phyloP scores from a whole-genome alignment of 2,797 vertebrate genomes.

The Hydrocynus forskahlii region DNA sequence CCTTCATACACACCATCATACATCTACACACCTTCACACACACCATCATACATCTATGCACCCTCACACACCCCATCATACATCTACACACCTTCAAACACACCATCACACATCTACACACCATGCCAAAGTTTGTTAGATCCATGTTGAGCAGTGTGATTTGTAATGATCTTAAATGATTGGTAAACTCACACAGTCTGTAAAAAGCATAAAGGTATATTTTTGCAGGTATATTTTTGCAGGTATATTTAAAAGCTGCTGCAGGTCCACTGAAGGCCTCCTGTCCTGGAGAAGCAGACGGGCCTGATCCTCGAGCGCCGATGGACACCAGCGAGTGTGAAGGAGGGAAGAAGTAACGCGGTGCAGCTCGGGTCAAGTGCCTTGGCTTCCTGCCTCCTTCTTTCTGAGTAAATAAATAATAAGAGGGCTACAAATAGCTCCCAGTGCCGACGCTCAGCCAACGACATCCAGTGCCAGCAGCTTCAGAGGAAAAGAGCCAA shows the following conservation, averaged over 20 bases:
- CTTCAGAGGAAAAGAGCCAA: slow-evolving; percentile 27
- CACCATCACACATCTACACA: too few relatives aligned
- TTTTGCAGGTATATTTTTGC: too few relatives aligned
- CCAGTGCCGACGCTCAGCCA: slow-evolving; percentile 29
- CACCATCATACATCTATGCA: too few relatives aligned
- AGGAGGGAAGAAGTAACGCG: not conserved
- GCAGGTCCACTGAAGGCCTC: not conserved
- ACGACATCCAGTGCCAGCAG: slow-evolving; percentile 39
- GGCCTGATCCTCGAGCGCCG: not conserved
- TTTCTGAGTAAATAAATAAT: slow-evolving; percentile 53
- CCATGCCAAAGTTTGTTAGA: too few relatives aligned
- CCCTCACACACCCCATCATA: too few relatives aligned
- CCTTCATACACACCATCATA: too few relatives aligned
- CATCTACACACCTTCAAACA: too few relatives aligned
- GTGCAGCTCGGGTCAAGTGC: slow-evolving; percentile 48
- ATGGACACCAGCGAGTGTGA: not conserved
- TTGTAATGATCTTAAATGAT: too few relatives aligned
- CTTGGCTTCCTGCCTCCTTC: slow-evolving; percentile 47
- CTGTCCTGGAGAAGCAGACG: not conserved
- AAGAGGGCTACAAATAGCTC: slow-evolving; percentile 52
- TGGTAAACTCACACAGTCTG: too few relatives aligned
- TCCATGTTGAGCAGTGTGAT: too few relatives aligned
- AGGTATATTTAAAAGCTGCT: not conserved
- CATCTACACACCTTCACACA: too few relatives aligned
- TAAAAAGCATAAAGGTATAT: too few relatives aligned